Percentiles rank a stretch among this genome's conserved stretches.
These are phyloP conservation scores for Numenius arquata DNA, from an alignment of 2,113 vertebrate species.

Conservation along the genomic window DNA sequence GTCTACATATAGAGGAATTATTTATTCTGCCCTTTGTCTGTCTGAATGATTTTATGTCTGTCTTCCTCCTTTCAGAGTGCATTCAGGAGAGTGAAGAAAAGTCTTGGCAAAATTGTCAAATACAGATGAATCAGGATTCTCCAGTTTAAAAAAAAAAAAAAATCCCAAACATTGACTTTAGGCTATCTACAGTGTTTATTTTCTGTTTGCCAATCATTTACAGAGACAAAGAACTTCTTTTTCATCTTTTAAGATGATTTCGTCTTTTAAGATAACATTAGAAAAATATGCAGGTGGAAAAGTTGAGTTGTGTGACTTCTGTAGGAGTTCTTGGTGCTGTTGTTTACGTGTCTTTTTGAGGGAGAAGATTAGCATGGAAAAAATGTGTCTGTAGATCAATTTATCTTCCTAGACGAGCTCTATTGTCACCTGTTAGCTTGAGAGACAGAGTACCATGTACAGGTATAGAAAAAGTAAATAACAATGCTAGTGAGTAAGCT, in stretches of 20 bases:
- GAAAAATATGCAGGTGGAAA: not conserved
- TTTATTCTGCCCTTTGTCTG: not conserved
- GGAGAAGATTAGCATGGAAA: not conserved
- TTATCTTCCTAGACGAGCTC: not conserved
- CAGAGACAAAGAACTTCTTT: not conserved
- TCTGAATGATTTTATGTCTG: not conserved
- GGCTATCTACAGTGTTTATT: not conserved
- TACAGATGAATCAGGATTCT: not conserved
- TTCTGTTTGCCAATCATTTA: not conserved
- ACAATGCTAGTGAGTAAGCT: not conserved
- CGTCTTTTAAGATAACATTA: not conserved
- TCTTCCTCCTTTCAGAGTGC: not conserved
- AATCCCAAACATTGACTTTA: not conserved
- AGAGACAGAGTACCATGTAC: not conserved
- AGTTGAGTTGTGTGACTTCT: constrained; percentile 30
- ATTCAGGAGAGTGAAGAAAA: not conserved
- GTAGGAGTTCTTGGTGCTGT: not conserved
- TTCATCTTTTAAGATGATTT: not conserved
- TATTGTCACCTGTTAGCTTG: not conserved
- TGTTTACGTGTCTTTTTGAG: not conserved
- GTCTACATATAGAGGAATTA: not conserved
- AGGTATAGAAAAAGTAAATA: not conserved
- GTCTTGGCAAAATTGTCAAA: not conserved
- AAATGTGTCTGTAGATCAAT: not conserved
- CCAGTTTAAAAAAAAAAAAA: not conserved